Conservation (phyloP, 2,888 invertebrate genomes). For the Microctonus brassicae region DNA sequence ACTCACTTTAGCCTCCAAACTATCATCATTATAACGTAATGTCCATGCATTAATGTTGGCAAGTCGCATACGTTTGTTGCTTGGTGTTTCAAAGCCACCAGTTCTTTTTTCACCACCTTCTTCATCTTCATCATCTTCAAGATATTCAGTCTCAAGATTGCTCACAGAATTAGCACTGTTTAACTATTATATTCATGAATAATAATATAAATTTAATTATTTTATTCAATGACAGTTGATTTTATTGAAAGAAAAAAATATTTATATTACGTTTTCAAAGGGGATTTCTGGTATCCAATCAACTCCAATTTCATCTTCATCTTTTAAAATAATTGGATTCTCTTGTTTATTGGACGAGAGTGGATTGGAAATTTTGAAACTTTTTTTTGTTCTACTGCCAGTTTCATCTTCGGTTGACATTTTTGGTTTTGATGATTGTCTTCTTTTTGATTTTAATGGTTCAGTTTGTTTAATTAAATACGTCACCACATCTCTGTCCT, state of each 20-base stretch:
- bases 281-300: slow-evolving; percentile 95
- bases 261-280: slow-evolving; percentile 81
- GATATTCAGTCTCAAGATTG: slow-evolving; percentile 64
- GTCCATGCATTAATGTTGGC: slow-evolving; percentile 91
- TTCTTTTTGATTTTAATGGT: slow-evolving; percentile 75
- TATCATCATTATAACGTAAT: slow-evolving; percentile 85
- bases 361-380: slow-evolving; percentile 63
- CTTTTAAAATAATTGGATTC: slow-evolving; percentile 71
- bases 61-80: slow-evolving; percentile 88
- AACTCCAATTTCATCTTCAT: slow-evolving; percentile 83
- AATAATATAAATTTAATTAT: not conserved
- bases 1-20: slow-evolving; percentile 82
- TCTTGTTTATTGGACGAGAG: slow-evolving; percentile 52
- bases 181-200: slow-evolving; percentile 60
- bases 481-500: slow-evolving; percentile 88
- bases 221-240: not conserved
- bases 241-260: not conserved
- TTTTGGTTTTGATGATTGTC: slow-evolving; percentile 71
- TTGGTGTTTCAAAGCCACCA: slow-evolving; percentile 85
- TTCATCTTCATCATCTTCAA: slow-evolving; percentile 63
- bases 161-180: slow-evolving; percentile 66
- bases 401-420: slow-evolving; percentile 58
- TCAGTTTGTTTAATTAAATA: slow-evolving; percentile 89
- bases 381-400: slow-evolving; percentile 63
- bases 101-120: slow-evolving; percentile 57